Evolutionary conservation across 2,888 invertebrate species (phyloP).

Genomic region (Lepidocyrtinus sp.): DNA sequence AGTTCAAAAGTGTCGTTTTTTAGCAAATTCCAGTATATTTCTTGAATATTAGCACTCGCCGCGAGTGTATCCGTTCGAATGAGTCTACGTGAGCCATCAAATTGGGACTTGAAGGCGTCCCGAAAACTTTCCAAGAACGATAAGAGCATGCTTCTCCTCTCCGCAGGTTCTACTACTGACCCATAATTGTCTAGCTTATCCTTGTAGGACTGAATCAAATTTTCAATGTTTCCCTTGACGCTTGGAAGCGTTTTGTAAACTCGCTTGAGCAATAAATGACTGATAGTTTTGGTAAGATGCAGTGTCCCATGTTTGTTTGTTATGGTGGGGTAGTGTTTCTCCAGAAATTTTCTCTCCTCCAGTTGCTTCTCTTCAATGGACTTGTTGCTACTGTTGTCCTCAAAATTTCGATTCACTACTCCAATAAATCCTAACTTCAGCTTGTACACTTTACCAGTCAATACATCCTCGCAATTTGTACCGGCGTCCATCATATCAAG

Average conservation of each 20-base stretch:
- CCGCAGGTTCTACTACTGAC: neutral
- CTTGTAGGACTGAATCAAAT: neutral
- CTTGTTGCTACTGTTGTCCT: neutral
- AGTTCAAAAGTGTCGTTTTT: neutral
- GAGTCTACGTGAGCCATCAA: neutral
- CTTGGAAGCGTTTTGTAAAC: neutral
- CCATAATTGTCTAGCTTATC: neutral
- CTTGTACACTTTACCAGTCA: neutral
- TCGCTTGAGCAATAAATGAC: neutral
- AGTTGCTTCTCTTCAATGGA: neutral
- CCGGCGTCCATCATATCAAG: too few species aligned
- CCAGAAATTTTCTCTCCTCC: neutral
- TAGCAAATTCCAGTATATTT: neutral
- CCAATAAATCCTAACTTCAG: neutral
- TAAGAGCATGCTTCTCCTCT: neutral
- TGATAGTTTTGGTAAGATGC: neutral
- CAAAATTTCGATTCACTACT: neutral
- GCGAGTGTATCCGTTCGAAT: neutral
- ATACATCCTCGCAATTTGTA: neutral
- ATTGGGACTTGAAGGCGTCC: neutral
- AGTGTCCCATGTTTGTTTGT: neutral
- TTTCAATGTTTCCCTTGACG: neutral
- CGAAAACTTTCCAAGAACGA: neutral
- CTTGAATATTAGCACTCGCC: neutral
- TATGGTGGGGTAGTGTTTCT: neutral